These are phyloP conservation scores for Agrochola lota DNA, from an alignment of 2,888 invertebrate species.

Conservation along the genomic window DNA sequence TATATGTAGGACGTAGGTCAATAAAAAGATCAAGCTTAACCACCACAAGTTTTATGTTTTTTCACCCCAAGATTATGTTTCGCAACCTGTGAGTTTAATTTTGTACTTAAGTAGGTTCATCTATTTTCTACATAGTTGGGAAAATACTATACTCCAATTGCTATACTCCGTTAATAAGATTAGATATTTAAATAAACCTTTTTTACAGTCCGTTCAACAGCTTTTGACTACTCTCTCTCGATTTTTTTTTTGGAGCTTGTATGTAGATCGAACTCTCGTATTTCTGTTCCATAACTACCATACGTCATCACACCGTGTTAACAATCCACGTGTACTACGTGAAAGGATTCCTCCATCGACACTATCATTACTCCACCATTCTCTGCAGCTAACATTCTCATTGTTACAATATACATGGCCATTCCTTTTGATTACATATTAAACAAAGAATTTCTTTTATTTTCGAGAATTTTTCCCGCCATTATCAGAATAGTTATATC, in stretches of 20 bases:
- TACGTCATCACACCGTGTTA: neutral
- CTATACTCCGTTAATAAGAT: too few relatives aligned
- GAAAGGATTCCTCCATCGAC: conserved; percentile 17
- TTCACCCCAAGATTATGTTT: neutral
- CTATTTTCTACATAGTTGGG: too few relatives aligned
- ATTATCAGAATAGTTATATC: conserved; percentile 12
- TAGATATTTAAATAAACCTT: too few relatives aligned
- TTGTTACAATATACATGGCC: conserved; percentile 3
- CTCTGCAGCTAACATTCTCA: conserved; percentile 10
- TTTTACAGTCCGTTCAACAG: too few relatives aligned
- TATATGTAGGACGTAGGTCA: neutral
- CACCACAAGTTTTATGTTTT: neutral
- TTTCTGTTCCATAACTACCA: conserved; percentile 13
- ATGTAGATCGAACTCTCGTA: neutral
- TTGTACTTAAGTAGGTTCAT: neutral
- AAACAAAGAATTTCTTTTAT: conserved; percentile 12
- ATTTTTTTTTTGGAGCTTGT: too few relatives aligned
- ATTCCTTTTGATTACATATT: conserved; percentile 11
- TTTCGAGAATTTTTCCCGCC: conserved; percentile 9
- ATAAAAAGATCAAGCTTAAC: neutral
- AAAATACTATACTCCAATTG: too few relatives aligned
- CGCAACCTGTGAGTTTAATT: neutral
- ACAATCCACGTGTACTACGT: neutral
- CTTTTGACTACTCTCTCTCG: too few relatives aligned
- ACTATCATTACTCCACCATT: conserved; percentile 34